Percentiles rank a stretch among this genome's conserved stretches.
Evolutionary conservation across 2,797 vertebrate species (phyloP).

Genomic region (Craterocephalus amniculus): DNA sequence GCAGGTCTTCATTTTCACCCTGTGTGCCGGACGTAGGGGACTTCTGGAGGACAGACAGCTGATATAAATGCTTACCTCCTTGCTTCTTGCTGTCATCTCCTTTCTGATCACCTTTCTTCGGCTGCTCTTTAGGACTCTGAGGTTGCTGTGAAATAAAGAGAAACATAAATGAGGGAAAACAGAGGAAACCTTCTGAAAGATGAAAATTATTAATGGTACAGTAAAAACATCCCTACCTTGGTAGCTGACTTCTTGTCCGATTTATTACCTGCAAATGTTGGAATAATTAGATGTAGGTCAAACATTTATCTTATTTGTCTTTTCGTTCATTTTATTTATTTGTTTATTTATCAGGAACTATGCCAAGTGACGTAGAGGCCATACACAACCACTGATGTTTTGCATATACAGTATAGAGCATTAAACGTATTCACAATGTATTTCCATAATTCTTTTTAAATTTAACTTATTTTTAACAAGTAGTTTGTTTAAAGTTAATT

Average conservation of each 20-base stretch:
- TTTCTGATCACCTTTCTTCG: constrained; percentile 89
- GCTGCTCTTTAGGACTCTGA: constrained; percentile 87
- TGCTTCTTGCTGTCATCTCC: constrained; percentile 86
- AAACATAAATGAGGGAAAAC: constrained; percentile 12
- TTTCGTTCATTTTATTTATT: not conserved
- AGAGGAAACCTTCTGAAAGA: not conserved
- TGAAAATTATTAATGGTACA: not conserved
- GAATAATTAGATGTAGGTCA: constrained; percentile 21
- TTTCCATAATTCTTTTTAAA: not conserved
- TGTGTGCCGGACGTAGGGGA: not conserved
- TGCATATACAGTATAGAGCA: no score
- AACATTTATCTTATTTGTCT: constrained; percentile 19
- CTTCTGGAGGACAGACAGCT: not conserved
- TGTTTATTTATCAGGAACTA: not conserved
- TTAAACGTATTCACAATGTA: no score
- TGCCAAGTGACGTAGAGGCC: no score
- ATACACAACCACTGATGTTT: no score
- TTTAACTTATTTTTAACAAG: not conserved
- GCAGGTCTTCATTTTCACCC: constrained; percentile 29
- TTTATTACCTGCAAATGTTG: constrained; percentile 81
- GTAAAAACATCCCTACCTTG: constrained; percentile 74
- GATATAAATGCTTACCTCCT: constrained; percentile 81
- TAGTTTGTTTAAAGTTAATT: constrained; percentile 7
- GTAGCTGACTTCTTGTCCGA: constrained; percentile 87
- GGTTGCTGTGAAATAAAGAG: constrained; percentile 74